A percentile compares a stretch with the other conserved stretches of the same genome.
Evolutionary conservation across 53 echinoderm and acorn worm species (phyloP).

Genomic region (Henricia sp.): DNA sequence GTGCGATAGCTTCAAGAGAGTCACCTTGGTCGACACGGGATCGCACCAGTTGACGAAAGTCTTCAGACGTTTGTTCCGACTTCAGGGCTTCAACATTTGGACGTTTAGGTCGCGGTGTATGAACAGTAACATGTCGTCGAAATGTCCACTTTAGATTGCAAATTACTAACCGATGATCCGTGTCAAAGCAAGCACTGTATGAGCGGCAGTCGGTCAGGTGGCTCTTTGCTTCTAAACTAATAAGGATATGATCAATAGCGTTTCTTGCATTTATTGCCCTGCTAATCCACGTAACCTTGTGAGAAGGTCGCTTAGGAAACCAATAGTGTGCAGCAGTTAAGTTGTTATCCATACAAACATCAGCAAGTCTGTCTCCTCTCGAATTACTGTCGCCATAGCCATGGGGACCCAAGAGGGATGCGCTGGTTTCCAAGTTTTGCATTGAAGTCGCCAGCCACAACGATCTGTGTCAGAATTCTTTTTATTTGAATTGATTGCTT

Average conservation of each 20-base stretch:
- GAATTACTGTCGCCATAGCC: neutral
- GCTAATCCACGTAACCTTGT: slow-evolving; percentile 47
- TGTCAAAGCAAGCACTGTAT: slow-evolving; percentile 43
- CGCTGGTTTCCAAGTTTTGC: slow-evolving; percentile 22
- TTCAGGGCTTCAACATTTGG: slow-evolving; percentile 28
- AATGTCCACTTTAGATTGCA: slow-evolving; percentile 40
- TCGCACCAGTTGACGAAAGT: slow-evolving; percentile 28
- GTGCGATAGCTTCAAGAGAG: slow-evolving; percentile 23
- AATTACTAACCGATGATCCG: slow-evolving; percentile 27
- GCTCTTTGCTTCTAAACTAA: slow-evolving; percentile 10
- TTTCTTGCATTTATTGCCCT: slow-evolving; percentile 53
- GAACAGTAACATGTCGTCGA: neutral
- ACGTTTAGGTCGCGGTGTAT: neutral
- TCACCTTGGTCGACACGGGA: slow-evolving; percentile 8
- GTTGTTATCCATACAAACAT: slow-evolving; percentile 40
- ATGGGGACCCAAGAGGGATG: neutral
- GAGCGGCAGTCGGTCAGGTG: slow-evolving; percentile 33
- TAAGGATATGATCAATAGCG: slow-evolving; percentile 48
- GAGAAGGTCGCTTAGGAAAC: slow-evolving; percentile 31
- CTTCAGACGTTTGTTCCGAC: slow-evolving; percentile 1
- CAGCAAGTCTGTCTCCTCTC: slow-evolving; percentile 38
- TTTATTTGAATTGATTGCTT: slow-evolving; percentile 17
- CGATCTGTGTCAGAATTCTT: slow-evolving; percentile 6
- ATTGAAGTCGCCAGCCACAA: no score
- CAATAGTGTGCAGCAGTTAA: slow-evolving; percentile 41